Evolutionary conservation across 2,797 vertebrate species (phyloP), one percentile per base, ranked within the genome.

Genomic region (Characodon lateralis): DNA sequence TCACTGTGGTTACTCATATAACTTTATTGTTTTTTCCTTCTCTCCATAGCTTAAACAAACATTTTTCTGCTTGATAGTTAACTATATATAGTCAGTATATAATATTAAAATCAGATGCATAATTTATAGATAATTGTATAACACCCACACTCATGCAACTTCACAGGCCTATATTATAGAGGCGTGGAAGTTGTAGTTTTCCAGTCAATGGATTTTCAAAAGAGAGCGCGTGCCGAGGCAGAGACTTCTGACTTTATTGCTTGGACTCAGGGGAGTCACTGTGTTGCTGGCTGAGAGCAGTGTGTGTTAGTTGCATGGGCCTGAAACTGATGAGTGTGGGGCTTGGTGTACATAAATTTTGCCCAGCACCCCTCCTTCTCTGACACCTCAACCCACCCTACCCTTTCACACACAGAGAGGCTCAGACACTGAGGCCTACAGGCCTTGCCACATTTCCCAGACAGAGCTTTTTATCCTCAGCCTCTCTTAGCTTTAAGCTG

Each of bases 281-380:
- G 86, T 86, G 88, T 87, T 86, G 75, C 83, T 76, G 91, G 76
- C 84, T 79, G 78, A 82, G 87, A 72, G 61, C 78, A 58, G 77
- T 68, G 66, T 74, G 73, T 74, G 78, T 78, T 85, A 65, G 75
- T 70, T 76, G 78, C 87, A 77, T 63, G 43, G 90, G 87, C 78
- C 89, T 90, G 80, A 53, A 87, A 85, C 85, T 84, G 90, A 91
- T 83, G 89, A 92, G 88, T 70, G 74, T 81, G 78, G 88, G 82
- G 89, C 87, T 87, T 18, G 77, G 72, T 82, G 88, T 85, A 86
- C 88, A 95, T 95, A 95, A 95, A 96, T 95, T 94, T 92, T 75
- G 69, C 78, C 80, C 79, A 5, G 80, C 79, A 71, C 76, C 76
- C 91, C 91, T 89, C 89, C 88, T 71, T 80, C 78, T 28, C 78